These are phyloP conservation scores for Oncorhynchus masou DNA, from an alignment of 2,113 vertebrate species.

Conservation along the genomic window DNA sequence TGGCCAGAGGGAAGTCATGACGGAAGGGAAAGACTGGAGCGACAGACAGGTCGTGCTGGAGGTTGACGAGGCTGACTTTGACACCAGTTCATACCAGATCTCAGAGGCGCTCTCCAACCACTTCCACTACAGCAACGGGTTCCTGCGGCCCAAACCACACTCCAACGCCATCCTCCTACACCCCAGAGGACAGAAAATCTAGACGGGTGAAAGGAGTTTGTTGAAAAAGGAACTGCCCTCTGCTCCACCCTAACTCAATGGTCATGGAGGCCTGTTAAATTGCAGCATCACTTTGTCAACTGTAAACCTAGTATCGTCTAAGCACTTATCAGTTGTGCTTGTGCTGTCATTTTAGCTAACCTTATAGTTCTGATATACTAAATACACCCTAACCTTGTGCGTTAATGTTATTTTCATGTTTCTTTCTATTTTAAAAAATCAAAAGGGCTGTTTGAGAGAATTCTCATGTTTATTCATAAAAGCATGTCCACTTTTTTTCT, in stretches of 20 bases:
- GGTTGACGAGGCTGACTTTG: conserved; percentile 55
- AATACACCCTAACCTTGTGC: not conserved
- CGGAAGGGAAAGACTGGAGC: conserved; percentile 22
- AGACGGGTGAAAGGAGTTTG: not conserved
- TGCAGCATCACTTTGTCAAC: not conserved
- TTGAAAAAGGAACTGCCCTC: not conserved
- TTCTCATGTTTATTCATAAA: not conserved
- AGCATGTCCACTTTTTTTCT: not conserved
- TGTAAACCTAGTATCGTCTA: not conserved
- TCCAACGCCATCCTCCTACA: conserved; percentile 84
- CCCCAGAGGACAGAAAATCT: conserved; percentile 79
- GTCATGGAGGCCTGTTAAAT: not conserved
- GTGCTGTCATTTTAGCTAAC: not conserved
- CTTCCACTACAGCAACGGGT: conserved; percentile 84
- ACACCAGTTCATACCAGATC: conserved; percentile 59
- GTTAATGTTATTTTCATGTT: not conserved
- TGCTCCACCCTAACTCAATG: not conserved
- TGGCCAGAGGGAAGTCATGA: conserved; percentile 14
- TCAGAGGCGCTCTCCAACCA: conserved; percentile 79
- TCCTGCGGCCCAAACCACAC: conserved; percentile 79
- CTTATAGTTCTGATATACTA: not conserved
- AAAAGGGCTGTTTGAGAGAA: not conserved
- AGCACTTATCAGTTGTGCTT: not conserved
- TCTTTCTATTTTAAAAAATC: not conserved
- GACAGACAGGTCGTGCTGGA: conserved; percentile 23